Conservation (phyloP, 2,797 vertebrate genomes). For the Harpagifer antarcticus region DNA sequence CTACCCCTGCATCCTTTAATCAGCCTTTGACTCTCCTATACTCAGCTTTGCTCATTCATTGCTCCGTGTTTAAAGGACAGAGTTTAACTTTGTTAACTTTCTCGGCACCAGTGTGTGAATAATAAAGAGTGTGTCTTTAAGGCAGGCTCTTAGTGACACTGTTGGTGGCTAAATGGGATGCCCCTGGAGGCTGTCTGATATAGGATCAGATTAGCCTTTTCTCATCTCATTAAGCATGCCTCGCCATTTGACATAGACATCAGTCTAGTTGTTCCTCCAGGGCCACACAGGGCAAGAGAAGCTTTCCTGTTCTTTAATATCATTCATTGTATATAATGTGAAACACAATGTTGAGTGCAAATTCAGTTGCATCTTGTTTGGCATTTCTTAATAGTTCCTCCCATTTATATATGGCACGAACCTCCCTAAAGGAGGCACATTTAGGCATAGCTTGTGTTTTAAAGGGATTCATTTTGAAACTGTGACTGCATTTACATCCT, state of each 20-base stretch:
- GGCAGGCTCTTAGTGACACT: conserved; percentile 54
- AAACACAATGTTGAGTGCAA: conserved; percentile 13
- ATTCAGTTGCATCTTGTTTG: conserved; percentile 10
- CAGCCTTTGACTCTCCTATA: not conserved
- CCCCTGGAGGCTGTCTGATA: conserved; percentile 68
- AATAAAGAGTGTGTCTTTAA: conserved; percentile 52
- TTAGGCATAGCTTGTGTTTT: not conserved
- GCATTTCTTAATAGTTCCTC: not conserved
- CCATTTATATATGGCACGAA: not conserved
- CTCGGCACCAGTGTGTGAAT: conserved; percentile 18
- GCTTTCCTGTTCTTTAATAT: conserved; percentile 26
- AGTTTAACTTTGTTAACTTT: conserved; percentile 16
- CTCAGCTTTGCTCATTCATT: conserved; percentile 7
- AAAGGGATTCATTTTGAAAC: not conserved
- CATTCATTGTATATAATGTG: conserved; percentile 19
- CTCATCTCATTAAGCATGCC: conserved; percentile 75
- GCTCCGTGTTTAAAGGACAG: not conserved
- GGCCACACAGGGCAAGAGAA: conserved; percentile 26
- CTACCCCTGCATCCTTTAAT: too few relatives aligned
- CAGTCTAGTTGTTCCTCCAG: conserved; percentile 57
- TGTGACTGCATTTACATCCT: not conserved
- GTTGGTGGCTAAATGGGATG: conserved; percentile 64
- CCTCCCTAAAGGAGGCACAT: not conserved
- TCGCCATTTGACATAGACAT: conserved; percentile 70
- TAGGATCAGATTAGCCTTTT: conserved; percentile 76